Conservation (phyloP, 2,888 invertebrate genomes). For the Zeuzera pyrina region DNA sequence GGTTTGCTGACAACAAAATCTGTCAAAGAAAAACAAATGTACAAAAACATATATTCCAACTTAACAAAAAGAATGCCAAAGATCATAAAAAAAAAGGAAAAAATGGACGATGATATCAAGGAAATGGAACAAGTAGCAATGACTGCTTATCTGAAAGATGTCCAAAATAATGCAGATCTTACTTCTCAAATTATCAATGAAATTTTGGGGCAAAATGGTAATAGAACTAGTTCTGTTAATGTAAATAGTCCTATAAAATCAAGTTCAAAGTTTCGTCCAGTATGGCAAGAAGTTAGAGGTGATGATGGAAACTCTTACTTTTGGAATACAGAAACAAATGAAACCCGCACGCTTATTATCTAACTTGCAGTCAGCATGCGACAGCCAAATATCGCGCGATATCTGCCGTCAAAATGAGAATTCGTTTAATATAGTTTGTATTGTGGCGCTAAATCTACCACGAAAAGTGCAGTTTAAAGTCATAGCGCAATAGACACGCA, state of each 20-base stretch:
- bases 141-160: conserved; percentile 89
- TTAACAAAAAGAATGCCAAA: conserved; percentile 88
- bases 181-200: conserved; percentile 69
- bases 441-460: too few relatives aligned
- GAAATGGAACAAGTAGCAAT: conserved; percentile 94
- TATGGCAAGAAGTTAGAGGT: conserved; percentile 86
- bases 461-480: too few relatives aligned
- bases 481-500: too few relatives aligned
- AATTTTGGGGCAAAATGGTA: conserved; percentile 39
- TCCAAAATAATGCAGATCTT: conserved; percentile 78
- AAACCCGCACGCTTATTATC: too few relatives aligned
- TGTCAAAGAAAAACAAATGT: conserved; percentile 95
- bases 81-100: conserved; percentile 83
- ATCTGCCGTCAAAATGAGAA: too few relatives aligned
- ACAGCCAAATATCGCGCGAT: too few relatives aligned
- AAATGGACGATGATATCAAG: conserved; percentile 84
- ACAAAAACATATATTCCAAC: conserved; percentile 85
- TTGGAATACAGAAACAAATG: conserved; percentile 89
- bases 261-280: conserved; percentile 20
- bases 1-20: conserved; percentile 98
- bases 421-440: too few relatives aligned
- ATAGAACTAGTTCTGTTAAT: conserved; percentile 23
- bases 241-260: conserved; percentile 16
- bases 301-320: conserved; percentile 89
- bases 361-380: too few relatives aligned